phyloP scores from a whole-genome alignment of 2,113 vertebrate species.

The Catharus bicknelli region DNA sequence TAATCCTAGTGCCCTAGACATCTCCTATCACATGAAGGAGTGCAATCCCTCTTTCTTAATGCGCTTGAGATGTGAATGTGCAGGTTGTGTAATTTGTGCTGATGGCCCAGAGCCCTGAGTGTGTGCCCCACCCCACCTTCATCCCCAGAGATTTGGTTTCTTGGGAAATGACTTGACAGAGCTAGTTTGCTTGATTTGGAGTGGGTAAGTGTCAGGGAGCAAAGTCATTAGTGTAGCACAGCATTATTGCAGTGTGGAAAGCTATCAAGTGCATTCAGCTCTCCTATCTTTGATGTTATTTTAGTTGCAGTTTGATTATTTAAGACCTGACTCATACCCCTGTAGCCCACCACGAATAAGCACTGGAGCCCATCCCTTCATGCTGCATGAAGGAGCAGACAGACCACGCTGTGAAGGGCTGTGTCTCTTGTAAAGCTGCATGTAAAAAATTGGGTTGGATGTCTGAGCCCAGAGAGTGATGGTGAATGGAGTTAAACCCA shows the following conservation, averaged over 20 bases:
- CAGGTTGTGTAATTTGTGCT: constrained; percentile 19
- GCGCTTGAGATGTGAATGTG: background rate
- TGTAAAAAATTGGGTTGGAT: background rate
- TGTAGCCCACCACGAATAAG: background rate
- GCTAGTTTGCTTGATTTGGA: background rate
- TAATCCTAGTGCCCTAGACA: constrained; percentile 2
- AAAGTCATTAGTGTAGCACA: background rate
- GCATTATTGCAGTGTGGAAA: background rate
- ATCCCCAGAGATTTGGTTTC: background rate
- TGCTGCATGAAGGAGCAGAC: background rate
- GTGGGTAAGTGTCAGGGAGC: background rate
- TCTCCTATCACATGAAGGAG: constrained; percentile 21
- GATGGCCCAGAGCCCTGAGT: background rate
- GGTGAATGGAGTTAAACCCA: background rate
- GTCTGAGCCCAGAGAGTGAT: background rate
- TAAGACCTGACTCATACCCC: background rate
- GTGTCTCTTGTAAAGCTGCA: background rate
- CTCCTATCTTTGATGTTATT: background rate
- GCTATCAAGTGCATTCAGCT: background rate
- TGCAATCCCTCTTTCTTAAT: constrained; percentile 25
- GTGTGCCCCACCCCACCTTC: background rate
- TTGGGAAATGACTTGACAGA: constrained; percentile 15
- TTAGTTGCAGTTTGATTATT: background rate
- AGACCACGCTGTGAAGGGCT: background rate
- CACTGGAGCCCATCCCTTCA: background rate